These are phyloP conservation scores for Bombus picipes DNA, from an alignment of 1,140 invertebrate species.

Conservation along the genomic window DNA sequence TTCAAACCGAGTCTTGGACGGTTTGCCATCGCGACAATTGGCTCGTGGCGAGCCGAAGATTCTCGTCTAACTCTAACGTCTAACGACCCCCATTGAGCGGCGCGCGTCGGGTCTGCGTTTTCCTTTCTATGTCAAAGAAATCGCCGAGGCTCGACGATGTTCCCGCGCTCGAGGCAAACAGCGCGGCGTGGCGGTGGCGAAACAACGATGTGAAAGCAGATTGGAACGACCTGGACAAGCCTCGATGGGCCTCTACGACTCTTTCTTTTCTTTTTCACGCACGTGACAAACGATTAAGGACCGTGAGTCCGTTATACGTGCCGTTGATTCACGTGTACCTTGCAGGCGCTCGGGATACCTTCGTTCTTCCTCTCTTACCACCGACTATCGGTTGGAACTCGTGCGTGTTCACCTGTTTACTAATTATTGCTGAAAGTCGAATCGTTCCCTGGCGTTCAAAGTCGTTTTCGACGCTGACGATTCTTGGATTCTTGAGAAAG, in stretches of 20 bases:
- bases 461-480: background rate
- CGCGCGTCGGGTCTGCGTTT: slow-evolving; percentile 42
- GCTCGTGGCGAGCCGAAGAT: background rate
- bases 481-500: background rate
- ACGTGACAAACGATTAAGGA: slow-evolving; percentile 35
- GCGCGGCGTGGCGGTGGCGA: slow-evolving; percentile 51
- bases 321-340: slow-evolving; percentile 26
- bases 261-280: slow-evolving; percentile 56
- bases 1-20: background rate
- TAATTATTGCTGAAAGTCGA: background rate
- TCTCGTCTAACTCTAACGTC: background rate
- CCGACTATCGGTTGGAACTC: background rate
- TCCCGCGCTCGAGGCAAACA: slow-evolving; percentile 60
- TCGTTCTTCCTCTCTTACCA: background rate
- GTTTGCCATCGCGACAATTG: background rate
- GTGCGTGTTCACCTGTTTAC: background rate
- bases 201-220: slow-evolving; percentile 75
- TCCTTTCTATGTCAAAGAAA: slow-evolving; percentile 76
- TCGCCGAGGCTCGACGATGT: slow-evolving; percentile 61
- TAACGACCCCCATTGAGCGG: slow-evolving; percentile 28
- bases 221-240: slow-evolving; percentile 61
- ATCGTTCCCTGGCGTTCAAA: background rate
- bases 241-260: background rate
- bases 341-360: background rate
- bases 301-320: slow-evolving; percentile 21